Conservation (phyloP, 2,888 invertebrate genomes). For the Willowsia nigromaculata region DNA sequence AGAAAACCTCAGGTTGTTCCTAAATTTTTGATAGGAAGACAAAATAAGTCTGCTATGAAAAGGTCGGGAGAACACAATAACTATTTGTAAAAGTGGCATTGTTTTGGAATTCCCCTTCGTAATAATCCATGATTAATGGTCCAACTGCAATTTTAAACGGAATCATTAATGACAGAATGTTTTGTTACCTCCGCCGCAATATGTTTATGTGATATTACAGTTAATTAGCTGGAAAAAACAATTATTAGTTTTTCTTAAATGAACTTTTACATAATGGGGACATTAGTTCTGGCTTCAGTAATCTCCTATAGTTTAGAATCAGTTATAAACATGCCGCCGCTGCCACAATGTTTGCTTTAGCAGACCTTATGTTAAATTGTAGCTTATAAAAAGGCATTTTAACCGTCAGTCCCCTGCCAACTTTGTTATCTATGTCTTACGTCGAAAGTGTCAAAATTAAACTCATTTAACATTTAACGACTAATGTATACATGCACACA, state of each 20-base stretch:
- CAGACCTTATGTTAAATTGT: background rate
- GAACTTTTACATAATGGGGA: background rate
- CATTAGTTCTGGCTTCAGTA: background rate
- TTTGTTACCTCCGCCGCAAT: background rate
- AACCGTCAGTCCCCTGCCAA: conserved; percentile 36
- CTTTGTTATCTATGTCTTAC: conserved; percentile 58
- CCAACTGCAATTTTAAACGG: background rate
- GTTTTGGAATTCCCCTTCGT: background rate
- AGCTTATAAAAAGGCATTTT: conserved; percentile 13
- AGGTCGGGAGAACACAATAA: too few species aligned
- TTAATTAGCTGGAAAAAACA: conserved; percentile 14
- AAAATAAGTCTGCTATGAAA: too few species aligned
- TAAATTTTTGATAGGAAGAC: too few species aligned
- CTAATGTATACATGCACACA: background rate
- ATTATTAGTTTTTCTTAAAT: background rate
- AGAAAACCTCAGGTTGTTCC: too few species aligned
- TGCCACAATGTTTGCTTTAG: background rate
- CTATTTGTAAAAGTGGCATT: too few species aligned
- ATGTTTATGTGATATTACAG: background rate
- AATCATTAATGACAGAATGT: background rate
- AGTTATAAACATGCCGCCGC: background rate
- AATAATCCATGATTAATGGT: background rate
- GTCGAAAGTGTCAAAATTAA: conserved; percentile 61
- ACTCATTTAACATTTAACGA: conserved; percentile 46
- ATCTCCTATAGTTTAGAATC: background rate